These are phyloP conservation scores for Oscarella lobularis DNA, from an alignment of 37 sponge, comb jelly and placozoan genomes.

Conservation along the genomic window DNA sequence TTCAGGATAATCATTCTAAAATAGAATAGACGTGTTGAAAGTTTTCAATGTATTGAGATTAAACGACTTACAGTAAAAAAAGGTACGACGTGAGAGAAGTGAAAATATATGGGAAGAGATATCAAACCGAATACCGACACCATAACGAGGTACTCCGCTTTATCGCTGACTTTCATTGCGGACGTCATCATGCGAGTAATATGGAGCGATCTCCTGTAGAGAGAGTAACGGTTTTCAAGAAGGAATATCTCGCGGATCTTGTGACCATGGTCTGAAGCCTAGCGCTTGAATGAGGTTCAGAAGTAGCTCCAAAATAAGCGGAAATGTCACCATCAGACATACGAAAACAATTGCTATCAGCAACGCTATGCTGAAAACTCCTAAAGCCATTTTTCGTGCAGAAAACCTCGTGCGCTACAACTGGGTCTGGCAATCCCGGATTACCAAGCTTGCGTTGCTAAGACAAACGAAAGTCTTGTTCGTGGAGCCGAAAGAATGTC, in stretches of 20 bases:
- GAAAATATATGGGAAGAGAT: constrained; percentile 1
- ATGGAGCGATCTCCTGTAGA: constrained; percentile 1
- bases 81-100: constrained; percentile 4
- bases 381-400: neutral
- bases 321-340: neutral
- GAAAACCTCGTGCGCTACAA: too few species aligned
- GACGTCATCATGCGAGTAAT: neutral
- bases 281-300: neutral
- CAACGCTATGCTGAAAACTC: neutral
- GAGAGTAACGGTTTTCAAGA: neutral
- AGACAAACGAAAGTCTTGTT: too few species aligned
- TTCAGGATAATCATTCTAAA: neutral
- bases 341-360: neutral
- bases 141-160: constrained; percentile 8
- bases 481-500: too few species aligned
- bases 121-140: neutral
- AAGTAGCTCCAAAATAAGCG: neutral
- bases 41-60: neutral
- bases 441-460: too few species aligned
- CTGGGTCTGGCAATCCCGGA: too few species aligned
- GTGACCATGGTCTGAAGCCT: constrained; percentile 3
- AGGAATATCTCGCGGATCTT: neutral
- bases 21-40: neutral
- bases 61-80: neutral
- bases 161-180: neutral